These are phyloP conservation scores for Samia ricini DNA, from an alignment of 1,140 invertebrate species.

Conservation along the genomic window DNA sequence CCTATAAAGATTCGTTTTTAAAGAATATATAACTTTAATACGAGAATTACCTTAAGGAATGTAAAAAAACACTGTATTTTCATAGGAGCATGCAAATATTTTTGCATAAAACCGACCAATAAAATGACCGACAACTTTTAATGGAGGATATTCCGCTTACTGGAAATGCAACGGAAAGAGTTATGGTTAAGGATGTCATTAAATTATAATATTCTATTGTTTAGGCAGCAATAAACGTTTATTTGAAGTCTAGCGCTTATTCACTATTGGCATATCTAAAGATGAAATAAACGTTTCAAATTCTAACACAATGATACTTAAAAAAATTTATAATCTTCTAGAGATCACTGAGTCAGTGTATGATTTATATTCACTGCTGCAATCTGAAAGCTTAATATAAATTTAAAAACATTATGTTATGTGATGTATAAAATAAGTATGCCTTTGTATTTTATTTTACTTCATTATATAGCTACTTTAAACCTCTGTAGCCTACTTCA, in stretches of 20 bases:
- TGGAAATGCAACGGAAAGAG: slow-evolving; percentile 9
- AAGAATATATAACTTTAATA: too few relatives aligned
- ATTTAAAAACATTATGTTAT: neutral
- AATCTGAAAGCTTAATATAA: neutral
- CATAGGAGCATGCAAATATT: neutral
- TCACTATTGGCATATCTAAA: slow-evolving; percentile 17
- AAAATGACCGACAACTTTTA: neutral
- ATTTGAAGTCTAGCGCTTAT: slow-evolving; percentile 9
- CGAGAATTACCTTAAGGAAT: too few relatives aligned
- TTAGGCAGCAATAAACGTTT: slow-evolving; percentile 4
- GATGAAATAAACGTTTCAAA: slow-evolving; percentile 14
- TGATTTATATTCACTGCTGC: neutral
- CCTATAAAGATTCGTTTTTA: too few relatives aligned
- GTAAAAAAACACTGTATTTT: neutral
- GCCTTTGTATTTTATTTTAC: neutral
- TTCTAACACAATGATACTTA: slow-evolving; percentile 21
- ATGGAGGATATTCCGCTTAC: neutral
- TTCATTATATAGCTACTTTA: too few relatives aligned
- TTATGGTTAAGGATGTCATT: slow-evolving; percentile 1
- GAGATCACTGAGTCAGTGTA: neutral
- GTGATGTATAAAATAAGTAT: neutral
- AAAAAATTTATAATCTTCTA: slow-evolving; percentile 9
- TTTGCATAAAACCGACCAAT: neutral
- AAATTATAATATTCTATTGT: slow-evolving; percentile 19
- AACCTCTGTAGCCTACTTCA: too few relatives aligned